Evolutionary conservation across 2,113 vertebrate species (phyloP), one percentile per base, ranked within the genome.

Genomic region (Tupaia tana): DNA sequence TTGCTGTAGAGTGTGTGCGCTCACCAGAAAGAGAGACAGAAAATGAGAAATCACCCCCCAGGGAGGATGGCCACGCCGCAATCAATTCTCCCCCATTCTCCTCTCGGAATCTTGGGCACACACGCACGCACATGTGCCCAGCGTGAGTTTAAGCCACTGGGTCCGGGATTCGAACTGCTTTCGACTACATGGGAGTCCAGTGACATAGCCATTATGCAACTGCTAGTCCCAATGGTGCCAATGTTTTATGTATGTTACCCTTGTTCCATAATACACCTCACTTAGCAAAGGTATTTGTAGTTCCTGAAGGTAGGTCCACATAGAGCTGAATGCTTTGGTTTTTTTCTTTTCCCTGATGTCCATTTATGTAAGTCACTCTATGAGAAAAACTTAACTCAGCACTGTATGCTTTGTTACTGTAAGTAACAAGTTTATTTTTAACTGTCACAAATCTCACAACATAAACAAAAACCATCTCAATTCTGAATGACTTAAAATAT

Each of bases 361-460:
- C 15, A 92, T 34, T 74, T 25, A 43, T 54, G 4, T 67, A 87
- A 90, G n/a, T 66, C n/a, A 69, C 16, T 84, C 16, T 58, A 66
- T 67, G 25, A 89, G 66, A 82, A 95, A 93, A 93, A 89, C 2
- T 29, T 79, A 19, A 90, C 67, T 84, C 56, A n/a, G 0, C 69
- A 94, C n/a, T 88, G 34, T 78, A 79, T 75, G 22, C 22, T 96
- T 87, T 87, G 63, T 25, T 87, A 78, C 84, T 43, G 94, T 61
- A 82, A 92, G 58, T 94, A 90, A 92, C 31, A 92, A 87, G 19
- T 61, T 96, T 24, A 92, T n/a, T 80, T 34, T 27, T 84, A 81
- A 24, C 13, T 90, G 78, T 77, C 77, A 90, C 34, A 97, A 93
- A 94, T 63, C 12, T 69, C 59, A 94, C 69, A 81, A 34, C 6